Evolutionary conservation across 2,888 invertebrate genomes (phyloP).

Genomic region (Drosophila lutescens): DNA sequence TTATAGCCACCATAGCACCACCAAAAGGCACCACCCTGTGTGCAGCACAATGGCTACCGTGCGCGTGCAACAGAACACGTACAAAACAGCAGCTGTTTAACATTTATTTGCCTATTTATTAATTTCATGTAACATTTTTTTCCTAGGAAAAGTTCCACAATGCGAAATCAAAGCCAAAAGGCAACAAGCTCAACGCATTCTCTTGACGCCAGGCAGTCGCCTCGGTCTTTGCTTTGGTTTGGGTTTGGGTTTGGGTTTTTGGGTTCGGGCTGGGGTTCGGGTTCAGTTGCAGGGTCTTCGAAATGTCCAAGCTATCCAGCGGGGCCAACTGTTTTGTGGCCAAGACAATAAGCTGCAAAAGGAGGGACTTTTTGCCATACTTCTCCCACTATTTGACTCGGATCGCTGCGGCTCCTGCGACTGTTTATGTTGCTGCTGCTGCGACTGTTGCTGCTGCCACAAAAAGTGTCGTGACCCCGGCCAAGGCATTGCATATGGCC

Average conservation of each 20-base stretch:
- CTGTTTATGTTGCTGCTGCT: constrained; percentile 24
- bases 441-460: constrained; percentile 56
- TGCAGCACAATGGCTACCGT: constrained; percentile 77
- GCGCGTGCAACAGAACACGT: constrained; percentile 78
- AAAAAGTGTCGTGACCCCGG: constrained; percentile 83
- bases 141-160: constrained; percentile 79
- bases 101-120: constrained; percentile 80
- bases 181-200: constrained; percentile 79
- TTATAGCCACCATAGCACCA: background rate
- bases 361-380: constrained; percentile 74
- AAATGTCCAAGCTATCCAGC: constrained; percentile 75
- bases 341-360: constrained; percentile 65
- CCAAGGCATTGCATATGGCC: constrained; percentile 71
- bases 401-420: constrained; percentile 38
- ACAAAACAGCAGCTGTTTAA: constrained; percentile 80
- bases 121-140: constrained; percentile 80
- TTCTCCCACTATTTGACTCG: constrained; percentile 80
- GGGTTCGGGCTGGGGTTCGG: constrained; percentile 35
- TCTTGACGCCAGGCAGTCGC: constrained; percentile 80
- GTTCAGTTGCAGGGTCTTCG: constrained; percentile 43
- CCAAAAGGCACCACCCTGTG: constrained; percentile 68
- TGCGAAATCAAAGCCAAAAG: constrained; percentile 76
- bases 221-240: constrained; percentile 5
- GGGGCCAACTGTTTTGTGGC: constrained; percentile 60
- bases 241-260: constrained; percentile 11